phyloP scores from a whole-genome alignment of 2,888 invertebrate species.

The Latheticus oryzae region DNA sequence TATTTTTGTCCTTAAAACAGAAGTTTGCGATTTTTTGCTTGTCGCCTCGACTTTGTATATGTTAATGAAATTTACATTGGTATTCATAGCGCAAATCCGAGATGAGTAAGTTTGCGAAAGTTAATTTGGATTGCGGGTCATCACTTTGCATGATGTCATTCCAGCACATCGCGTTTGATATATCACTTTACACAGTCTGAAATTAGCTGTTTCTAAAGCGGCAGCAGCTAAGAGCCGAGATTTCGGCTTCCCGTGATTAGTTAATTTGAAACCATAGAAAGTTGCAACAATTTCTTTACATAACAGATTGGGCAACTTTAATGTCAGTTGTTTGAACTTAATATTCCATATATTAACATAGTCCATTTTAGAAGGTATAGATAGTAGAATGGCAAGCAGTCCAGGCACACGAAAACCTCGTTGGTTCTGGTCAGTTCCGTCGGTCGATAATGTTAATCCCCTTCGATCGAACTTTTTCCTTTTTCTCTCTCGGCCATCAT shows the following conservation, averaged over 20 bases:
- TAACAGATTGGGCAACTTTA: background rate
- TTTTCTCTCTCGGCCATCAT: constrained; percentile 1
- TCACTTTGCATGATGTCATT: constrained; percentile 20
- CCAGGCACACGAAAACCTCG: background rate
- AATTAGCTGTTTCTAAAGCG: background rate
- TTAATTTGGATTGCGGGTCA: constrained; percentile 13
- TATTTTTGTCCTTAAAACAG: too few species aligned
- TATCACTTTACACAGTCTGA: background rate
- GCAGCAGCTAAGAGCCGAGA: too few species aligned
- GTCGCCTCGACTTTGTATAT: too few species aligned
- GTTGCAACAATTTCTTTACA: background rate
- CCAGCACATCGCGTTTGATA: background rate
- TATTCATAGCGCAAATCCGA: too few species aligned
- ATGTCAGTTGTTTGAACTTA: constrained; percentile 6
- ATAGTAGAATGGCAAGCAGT: too few species aligned
- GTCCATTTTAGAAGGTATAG: constrained; percentile 1
- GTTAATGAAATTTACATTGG: too few species aligned
- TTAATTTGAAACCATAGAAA: constrained; percentile 4
- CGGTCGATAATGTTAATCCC: too few species aligned
- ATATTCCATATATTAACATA: constrained; percentile 1
- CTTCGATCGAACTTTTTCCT: too few species aligned
- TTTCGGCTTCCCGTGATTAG: too few species aligned
- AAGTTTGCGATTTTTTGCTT: too few species aligned
- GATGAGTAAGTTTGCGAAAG: constrained; percentile 19
- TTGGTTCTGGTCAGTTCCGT: constrained; percentile 9